These are phyloP conservation scores for Sphaerodactylus townsendi DNA, from an alignment of 2,113 vertebrate genomes.

Conservation along the genomic window DNA sequence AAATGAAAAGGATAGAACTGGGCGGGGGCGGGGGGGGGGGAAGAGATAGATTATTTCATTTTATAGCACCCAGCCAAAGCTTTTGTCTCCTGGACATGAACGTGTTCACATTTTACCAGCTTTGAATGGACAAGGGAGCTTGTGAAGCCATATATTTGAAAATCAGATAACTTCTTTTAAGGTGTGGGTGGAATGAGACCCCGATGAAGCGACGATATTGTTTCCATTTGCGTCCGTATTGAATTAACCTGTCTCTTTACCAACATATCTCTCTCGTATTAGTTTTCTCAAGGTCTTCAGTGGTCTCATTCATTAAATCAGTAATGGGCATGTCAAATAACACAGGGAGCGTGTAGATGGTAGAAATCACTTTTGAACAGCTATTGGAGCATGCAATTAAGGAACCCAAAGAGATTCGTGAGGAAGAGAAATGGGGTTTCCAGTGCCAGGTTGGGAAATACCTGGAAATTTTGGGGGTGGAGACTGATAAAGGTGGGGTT, in stretches of 20 bases:
- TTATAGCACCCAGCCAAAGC: constrained; percentile 74
- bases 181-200: constrained; percentile 37
- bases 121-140: constrained; percentile 62
- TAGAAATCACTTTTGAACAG: too few relatives aligned
- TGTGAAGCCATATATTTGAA: constrained; percentile 71
- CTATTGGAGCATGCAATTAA: too few relatives aligned
- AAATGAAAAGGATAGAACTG: not conserved
- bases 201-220: constrained; percentile 71
- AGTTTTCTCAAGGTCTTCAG: constrained; percentile 70
- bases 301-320: constrained; percentile 47
- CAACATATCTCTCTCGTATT: constrained; percentile 44
- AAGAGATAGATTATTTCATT: constrained; percentile 80
- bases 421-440: too few relatives aligned
- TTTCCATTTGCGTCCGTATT: constrained; percentile 59
- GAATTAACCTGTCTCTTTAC: constrained; percentile 66
- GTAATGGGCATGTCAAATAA: constrained; percentile 51
- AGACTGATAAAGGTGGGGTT: too few relatives aligned
- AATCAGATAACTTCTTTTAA: constrained; percentile 16
- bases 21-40: too few relatives aligned
- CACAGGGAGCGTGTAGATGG: too few relatives aligned
- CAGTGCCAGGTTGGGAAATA: too few relatives aligned
- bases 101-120: constrained; percentile 76
- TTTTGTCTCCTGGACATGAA: constrained; percentile 82
- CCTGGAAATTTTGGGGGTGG: too few relatives aligned
- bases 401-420: too few relatives aligned